Conservation (phyloP, 2,797 vertebrate species). For the Meda fulgida region DNA sequence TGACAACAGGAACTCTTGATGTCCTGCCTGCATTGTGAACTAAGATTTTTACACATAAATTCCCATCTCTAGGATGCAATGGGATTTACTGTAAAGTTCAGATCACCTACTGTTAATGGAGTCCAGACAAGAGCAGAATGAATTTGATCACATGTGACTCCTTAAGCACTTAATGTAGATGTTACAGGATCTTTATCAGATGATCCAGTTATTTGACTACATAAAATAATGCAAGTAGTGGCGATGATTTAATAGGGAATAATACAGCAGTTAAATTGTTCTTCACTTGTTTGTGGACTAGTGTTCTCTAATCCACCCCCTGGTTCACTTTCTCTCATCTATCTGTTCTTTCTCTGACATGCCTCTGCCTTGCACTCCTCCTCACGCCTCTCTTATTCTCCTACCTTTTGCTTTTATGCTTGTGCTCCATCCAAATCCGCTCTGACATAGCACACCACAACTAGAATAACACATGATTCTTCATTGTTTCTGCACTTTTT, state of each 20-base stretch:
- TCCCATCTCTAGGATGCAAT: slow-evolving; percentile 5
- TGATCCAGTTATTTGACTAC: slow-evolving; percentile 29
- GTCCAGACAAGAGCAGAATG: neutral
- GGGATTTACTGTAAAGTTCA: neutral
- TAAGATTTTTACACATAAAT: neutral
- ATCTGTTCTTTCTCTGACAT: slow-evolving; percentile 40
- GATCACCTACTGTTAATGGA: slow-evolving; percentile 15
- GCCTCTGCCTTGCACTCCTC: slow-evolving; percentile 54
- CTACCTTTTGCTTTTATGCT: slow-evolving; percentile 51
- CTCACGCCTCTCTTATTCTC: slow-evolving; percentile 56
- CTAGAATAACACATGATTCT: slow-evolving; percentile 51
- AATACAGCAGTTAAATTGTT: slow-evolving; percentile 35
- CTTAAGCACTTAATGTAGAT: slow-evolving; percentile 28
- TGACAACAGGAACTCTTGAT: slow-evolving; percentile 54
- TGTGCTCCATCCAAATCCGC: slow-evolving; percentile 56
- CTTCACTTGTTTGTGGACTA: neutral
- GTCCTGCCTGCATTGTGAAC: slow-evolving; percentile 35
- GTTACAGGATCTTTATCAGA: slow-evolving; percentile 22
- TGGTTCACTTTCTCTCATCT: slow-evolving; percentile 43
- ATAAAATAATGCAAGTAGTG: slow-evolving; percentile 48
- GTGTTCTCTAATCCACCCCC: slow-evolving; percentile 31
- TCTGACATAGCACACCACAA: slow-evolving; percentile 53
- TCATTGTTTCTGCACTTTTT: slow-evolving; percentile 49
- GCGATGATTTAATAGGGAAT: slow-evolving; percentile 27
- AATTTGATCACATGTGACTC: slow-evolving; percentile 22